Evolutionary conservation across 2,888 invertebrate species (phyloP), one percentile per base, ranked within the genome.

Genomic region (Plutella xylostella): DNA sequence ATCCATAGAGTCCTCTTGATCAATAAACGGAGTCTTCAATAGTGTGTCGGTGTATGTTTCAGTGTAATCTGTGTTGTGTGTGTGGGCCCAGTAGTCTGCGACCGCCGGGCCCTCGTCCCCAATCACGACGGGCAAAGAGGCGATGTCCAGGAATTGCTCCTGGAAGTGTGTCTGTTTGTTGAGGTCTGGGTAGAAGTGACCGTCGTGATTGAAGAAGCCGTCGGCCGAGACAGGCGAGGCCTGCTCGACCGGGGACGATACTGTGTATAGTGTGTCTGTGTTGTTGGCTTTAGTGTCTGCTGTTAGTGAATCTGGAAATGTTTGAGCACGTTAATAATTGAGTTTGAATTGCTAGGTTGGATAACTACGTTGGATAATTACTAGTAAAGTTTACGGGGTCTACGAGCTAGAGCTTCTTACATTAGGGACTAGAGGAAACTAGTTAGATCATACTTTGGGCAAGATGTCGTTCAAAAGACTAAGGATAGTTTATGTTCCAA

Each of bases 221-320:
- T 60, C 51, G 48, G 51, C 66, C 14, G 75, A 78, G 47, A 77
- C 72, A 45, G 72, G 64, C 45, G 67, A 28, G 28, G 28, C 11
- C 17, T 34, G 17, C 17, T 18, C 34, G 34, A 9, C 9, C 9
- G 79, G 75, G 64, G 80, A 77, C 73, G 72, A 63, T 61, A 65
- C 64, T 65, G 75, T 78, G 66, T 77, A 68, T 66, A 61, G 65
- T 68, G 77, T 79, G 69, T 79, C 69, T 61, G 67, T 74, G 63
- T 69, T 71, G 58, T 65, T 65, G 70, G 75, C 70, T 72, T 67
- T 72, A 63, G 72, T 67, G 64, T 74, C 72, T 54, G 61, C 68
- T 52, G 60, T 52, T 55, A 74, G 82, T 82, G 82, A 68, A 45
- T 51, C 47, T 53, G 45, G 48, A 51, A 52, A n/a, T n/a, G n/a